Base-by-base conservation (phyloP, 2,888 invertebrate species). In the Leptopterna dolabrata region DNA sequence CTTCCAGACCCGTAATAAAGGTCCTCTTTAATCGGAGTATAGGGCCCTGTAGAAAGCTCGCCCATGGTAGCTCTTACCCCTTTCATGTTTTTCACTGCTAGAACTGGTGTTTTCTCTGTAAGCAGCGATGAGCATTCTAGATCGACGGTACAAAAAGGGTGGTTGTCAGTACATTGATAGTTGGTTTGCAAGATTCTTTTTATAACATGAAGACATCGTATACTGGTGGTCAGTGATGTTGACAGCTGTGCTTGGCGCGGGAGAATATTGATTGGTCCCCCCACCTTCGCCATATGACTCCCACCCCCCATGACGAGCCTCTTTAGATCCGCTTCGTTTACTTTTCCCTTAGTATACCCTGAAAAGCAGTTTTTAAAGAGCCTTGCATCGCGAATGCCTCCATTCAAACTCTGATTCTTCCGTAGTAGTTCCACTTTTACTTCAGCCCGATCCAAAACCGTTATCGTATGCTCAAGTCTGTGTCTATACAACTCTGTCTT, bases 201-300 rank as follows among this genome's bases (percentile, higher is more conserved):
- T 55, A 55, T 55, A 55, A 55, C 7, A n/a, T n/a, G 55, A 19
- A 63, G 24, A 51, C 63, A 27, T 24, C 19, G 63, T 63, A 27
- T 6, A 16, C 51, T 51, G 63, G 63, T 24, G 63, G 63, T 63
- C 63, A 63, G 63, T 19, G 63, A 24, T 63, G 63, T 63, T 63
- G 63, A 63, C 63, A 63, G 63, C 63, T 63, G 63, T 36, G 41
- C n/a, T 19, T n/a, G 19, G 45, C 45, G 45, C 43, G 78, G 45
- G 43, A 45, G 45, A 24, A 45, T 78, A 78, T 78, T 45, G 78
- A 78, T 78, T 78, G 43, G 4, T 45, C 19, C n/a, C 45, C 78
- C 78, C 78, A 45, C 78, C 76, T 41, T 41, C 41, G 76, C 36
- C 78, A 78, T 78, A 78, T 45, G 76, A 78, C 78, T 45, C 30